These are phyloP conservation scores for Amphimedon queenslandica DNA, from an alignment of 37 sponge, comb jelly and placozoan genomes.

Conservation along the genomic window DNA sequence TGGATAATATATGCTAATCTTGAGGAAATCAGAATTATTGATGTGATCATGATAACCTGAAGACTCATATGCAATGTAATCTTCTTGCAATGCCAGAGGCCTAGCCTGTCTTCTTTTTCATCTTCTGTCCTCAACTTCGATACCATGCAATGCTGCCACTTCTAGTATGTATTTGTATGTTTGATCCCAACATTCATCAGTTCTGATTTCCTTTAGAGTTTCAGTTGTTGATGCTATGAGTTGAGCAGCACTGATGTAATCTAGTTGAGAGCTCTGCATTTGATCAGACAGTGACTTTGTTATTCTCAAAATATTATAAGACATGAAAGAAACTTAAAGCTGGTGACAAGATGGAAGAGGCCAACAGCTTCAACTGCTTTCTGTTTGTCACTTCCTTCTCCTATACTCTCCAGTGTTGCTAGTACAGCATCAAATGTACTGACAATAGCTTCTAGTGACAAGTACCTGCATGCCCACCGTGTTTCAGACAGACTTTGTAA, in stretches of 20 bases:
- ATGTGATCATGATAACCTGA: too few relatives aligned
- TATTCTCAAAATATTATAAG: conserved; percentile 33
- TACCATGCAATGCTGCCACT: conserved; percentile 19
- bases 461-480: too few relatives aligned
- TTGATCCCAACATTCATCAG: conserved; percentile 29
- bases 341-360: conserved; percentile 32
- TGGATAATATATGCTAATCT: too few relatives aligned
- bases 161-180: conserved; percentile 33
- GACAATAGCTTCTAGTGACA: too few relatives aligned
- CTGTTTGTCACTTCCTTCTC: conserved; percentile 49
- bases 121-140: conserved; percentile 8
- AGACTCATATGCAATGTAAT: too few relatives aligned
- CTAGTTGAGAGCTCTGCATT: conserved; percentile 26
- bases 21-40: too few relatives aligned
- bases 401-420: conserved; percentile 50
- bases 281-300: conserved; percentile 56
- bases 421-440: conserved; percentile 51
- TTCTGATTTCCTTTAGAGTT: conserved; percentile 24
- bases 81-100: neutral
- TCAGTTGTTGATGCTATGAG: conserved; percentile 26
- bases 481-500: too few relatives aligned
- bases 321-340: conserved; percentile 40
- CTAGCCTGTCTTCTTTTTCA: neutral
- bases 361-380: conserved; percentile 58
- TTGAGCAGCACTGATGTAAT: conserved; percentile 34